These are phyloP conservation scores for Rhagophthalmus giganteus DNA, from an alignment of 2,888 invertebrate species.

Conservation along the genomic window DNA sequence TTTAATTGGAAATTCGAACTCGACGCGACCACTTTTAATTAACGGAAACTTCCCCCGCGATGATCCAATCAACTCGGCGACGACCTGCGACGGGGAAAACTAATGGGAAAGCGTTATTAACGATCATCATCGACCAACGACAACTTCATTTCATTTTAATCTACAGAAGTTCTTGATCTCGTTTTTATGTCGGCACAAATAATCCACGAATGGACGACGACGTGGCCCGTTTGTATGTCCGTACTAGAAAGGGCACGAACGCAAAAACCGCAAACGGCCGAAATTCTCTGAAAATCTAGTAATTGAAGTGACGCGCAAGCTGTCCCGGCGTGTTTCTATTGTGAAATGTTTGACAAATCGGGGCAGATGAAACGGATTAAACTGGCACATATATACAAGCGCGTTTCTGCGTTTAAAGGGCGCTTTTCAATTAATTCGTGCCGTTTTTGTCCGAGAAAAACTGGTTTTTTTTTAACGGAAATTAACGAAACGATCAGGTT, in stretches of 20 bases:
- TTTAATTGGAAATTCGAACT: conserved; percentile 18
- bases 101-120: background rate
- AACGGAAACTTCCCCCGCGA: background rate
- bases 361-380: too few species aligned
- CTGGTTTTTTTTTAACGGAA: too few species aligned
- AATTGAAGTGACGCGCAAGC: too few species aligned
- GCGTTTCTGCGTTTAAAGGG: too few species aligned
- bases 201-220: conserved; percentile 12
- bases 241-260: conserved; percentile 4
- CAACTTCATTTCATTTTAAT: background rate
- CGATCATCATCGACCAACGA: background rate
- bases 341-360: too few species aligned
- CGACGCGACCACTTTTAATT: conserved; percentile 10
- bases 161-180: conserved; percentile 2
- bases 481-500: too few species aligned
- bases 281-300: too few species aligned
- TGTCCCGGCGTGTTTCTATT: too few species aligned
- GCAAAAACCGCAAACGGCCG: conserved; percentile 1
- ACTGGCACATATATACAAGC: too few species aligned
- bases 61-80: background rate
- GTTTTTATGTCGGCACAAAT: conserved; percentile 12
- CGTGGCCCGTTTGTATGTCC: conserved; percentile 10
- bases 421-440: too few species aligned
- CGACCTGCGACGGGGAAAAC: background rate
- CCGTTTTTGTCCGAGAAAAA: too few species aligned